A percentile compares a stretch with the other conserved stretches of the same genome.
Evolutionary conservation across 2,797 vertebrate genomes (phyloP).

Genomic region (Adrianichthys oophorus): DNA sequence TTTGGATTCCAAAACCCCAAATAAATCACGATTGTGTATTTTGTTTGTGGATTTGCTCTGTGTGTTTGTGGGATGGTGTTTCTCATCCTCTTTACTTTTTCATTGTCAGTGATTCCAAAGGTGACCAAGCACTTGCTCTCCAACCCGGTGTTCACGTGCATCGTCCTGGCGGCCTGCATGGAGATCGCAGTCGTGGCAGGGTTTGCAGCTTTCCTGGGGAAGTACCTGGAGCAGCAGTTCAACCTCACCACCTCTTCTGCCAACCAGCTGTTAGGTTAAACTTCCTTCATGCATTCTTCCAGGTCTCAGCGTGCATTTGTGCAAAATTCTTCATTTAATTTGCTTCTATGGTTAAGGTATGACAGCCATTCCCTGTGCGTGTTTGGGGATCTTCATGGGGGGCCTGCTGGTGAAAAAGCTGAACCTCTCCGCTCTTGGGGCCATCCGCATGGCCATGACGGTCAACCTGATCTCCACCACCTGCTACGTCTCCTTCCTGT

Average conservation of each 20-base stretch:
- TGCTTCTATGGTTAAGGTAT: slow-evolving; percentile 79
- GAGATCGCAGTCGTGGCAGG: slow-evolving; percentile 97
- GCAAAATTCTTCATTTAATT: background rate
- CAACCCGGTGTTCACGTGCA: slow-evolving; percentile 98
- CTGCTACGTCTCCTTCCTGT: slow-evolving; percentile 97
- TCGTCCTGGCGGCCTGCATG: slow-evolving; percentile 96
- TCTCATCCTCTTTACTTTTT: background rate
- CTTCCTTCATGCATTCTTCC: background rate
- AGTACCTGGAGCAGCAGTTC: slow-evolving; percentile 98
- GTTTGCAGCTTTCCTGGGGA: slow-evolving; percentile 95
- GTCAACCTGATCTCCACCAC: slow-evolving; percentile 97
- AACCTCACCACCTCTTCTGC: slow-evolving; percentile 97
- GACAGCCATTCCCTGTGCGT: slow-evolving; percentile 97
- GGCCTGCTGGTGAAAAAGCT: slow-evolving; percentile 97
- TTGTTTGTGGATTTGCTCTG: too few species aligned
- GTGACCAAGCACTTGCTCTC: slow-evolving; percentile 96
- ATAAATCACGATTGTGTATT: too few species aligned
- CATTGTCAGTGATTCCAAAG: slow-evolving; percentile 89
- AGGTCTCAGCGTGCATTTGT: background rate
- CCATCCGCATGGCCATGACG: slow-evolving; percentile 97
- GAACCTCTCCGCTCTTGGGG: slow-evolving; percentile 92
- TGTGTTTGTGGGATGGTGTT: background rate
- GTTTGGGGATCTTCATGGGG: slow-evolving; percentile 97
- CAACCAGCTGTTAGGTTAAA: slow-evolving; percentile 92
- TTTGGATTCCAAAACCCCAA: background rate